These are phyloP conservation scores for Agrochola lychnidis DNA, from an alignment of 2,888 invertebrate species.

Conservation along the genomic window DNA sequence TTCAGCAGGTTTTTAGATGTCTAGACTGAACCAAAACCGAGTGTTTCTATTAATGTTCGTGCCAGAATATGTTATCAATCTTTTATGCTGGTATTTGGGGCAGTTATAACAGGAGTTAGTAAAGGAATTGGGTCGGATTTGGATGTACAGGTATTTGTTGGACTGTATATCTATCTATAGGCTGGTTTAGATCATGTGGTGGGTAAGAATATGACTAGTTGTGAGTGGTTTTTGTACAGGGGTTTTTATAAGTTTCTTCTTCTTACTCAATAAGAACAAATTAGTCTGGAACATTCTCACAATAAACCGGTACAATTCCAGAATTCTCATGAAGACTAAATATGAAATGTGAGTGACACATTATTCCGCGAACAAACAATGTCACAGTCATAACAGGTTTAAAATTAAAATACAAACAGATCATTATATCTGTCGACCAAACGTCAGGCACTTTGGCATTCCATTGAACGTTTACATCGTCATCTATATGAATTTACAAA, in stretches of 20 bases:
- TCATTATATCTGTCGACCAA: conserved; percentile 18
- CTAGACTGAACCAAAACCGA: conserved; percentile 55
- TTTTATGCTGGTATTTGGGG: conserved; percentile 44
- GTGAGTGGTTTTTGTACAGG: not conserved
- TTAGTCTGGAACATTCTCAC: not conserved
- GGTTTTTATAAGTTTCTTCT: not conserved
- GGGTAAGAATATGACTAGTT: not conserved
- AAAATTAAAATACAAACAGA: conserved; percentile 29
- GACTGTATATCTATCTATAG: not conserved
- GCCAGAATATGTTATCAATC: conserved; percentile 61
- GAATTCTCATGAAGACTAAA: conserved; percentile 22
- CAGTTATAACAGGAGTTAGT: conserved; percentile 21
- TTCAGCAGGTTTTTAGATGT: conserved; percentile 47
- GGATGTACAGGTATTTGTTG: conserved; percentile 11
- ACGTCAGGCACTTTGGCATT: conserved; percentile 11
- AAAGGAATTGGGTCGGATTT: conserved; percentile 42
- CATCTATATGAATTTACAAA: not conserved
- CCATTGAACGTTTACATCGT: not conserved
- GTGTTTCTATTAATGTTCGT: conserved; percentile 27
- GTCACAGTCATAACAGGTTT: conserved; percentile 21
- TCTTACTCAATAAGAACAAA: not conserved
- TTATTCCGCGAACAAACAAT: conserved; percentile 34
- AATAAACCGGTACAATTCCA: conserved; percentile 1
- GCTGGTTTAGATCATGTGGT: not conserved
- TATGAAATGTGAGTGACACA: conserved; percentile 4